Evolutionary conservation across 2,113 vertebrate species (phyloP), one percentile per base, ranked within the genome.

Genomic region (Hydrochoerus hydrochaeris): DNA sequence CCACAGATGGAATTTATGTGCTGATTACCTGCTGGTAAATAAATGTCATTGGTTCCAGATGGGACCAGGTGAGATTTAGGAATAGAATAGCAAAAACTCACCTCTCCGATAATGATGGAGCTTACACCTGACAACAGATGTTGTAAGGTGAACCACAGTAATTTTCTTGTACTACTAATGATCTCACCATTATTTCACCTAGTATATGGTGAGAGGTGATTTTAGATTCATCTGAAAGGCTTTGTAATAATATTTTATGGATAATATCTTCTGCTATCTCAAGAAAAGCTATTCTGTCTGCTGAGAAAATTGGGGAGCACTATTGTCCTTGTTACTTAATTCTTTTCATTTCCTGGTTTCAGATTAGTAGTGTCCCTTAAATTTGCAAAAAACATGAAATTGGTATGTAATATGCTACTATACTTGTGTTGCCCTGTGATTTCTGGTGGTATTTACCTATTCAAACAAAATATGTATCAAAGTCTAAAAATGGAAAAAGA

Each of bases 401-500:
- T 73, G 63, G 24, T 67, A 5, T 49, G 6, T 63, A 81, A 83
- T 63, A 80, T 35, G 46, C 30, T 9, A 5, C 24, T 54, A 14
- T 7, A 9, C 32, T n/a, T 88, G 28, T 44, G 11, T 49, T 46
- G 13, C 44, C 41, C 35, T 93, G 60, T 95, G 83, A 71, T 4
- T 89, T 86, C 13, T 49, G 26, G 38, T 85, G 46, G 28, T 32
- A 87, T 32, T 95, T 93, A 88, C 58, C 19, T 67, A 30, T 84
- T 91, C 11, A 78, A 93, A 95, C 49, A 94, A 87, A 89, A 88
- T 44, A 4, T 71, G 11, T 78, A 41, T 63, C 7, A 38, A 57
- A 46, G 38, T 87, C 46, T 89, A 81, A 96, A 69, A 77, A 67
- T 28, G 49, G 46, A 81, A 93, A 88, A 94, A 90, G 82, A 32